Conservation (phyloP, 2,797 vertebrate species). For the Myotis daubentonii region DNA sequence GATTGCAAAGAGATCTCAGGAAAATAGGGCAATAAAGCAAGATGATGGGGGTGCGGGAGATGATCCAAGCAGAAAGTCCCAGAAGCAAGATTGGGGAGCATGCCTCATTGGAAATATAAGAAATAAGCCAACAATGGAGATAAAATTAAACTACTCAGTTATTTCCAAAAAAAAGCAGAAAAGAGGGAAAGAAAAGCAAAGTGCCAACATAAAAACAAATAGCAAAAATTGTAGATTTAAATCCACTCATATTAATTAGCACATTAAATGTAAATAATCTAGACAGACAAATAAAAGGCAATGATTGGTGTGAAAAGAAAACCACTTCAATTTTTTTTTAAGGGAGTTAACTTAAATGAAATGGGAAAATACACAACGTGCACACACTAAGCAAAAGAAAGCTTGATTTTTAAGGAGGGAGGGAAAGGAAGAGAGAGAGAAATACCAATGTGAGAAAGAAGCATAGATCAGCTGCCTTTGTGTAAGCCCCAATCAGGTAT, state of each 20-base stretch:
- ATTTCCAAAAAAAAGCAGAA: not conserved
- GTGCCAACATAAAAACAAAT: not conserved
- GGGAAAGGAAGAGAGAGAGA: no score
- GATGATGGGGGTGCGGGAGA: accelerated
- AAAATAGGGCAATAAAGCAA: accelerated
- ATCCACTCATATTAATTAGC: not conserved
- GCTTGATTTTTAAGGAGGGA: no score
- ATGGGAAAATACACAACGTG: not conserved
- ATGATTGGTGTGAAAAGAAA: not conserved
- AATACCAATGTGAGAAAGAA: no score
- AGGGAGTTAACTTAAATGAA: not conserved
- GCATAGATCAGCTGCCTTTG: no score
- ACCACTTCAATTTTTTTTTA: not conserved
- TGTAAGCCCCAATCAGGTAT: no score
- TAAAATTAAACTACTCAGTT: not conserved
- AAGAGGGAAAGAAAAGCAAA: not conserved
- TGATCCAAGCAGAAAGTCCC: not conserved
- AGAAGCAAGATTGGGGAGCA: not conserved
- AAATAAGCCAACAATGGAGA: not conserved
- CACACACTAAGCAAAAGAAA: not conserved
- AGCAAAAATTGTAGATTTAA: not conserved
- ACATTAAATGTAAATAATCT: not conserved
- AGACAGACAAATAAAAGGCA: not conserved
- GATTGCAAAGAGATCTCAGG: accelerated
- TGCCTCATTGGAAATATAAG: no score